Evolutionary conservation across 2,797 vertebrate species (phyloP), one percentile per base, ranked within the genome.

Genomic region (Pseudochaenichthys georgianus): DNA sequence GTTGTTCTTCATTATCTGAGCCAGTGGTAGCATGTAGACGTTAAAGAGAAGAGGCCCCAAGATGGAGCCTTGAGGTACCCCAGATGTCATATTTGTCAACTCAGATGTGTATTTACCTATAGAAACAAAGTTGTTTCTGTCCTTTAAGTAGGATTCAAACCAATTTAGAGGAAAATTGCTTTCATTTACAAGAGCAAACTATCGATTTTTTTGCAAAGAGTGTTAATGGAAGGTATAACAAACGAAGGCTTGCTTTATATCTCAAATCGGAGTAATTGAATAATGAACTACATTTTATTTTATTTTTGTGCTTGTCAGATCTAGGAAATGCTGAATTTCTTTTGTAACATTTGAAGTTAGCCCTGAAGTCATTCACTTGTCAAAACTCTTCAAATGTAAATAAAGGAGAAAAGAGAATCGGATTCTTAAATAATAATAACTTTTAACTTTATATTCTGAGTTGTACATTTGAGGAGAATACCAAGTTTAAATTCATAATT

Each of bases 101-200:
- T 21, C 21, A 2, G 21, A 21, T 21, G 21, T 21, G 21, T 21
- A 21, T 21, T 21, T 21, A 21, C 21, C 21, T 21, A 21, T 21
- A 21, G 21, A 21, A 21, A 21, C 21, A 21, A 21, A 21, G 21
- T 21, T 21, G 21, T 21, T 21, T 21, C 21, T 21, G 21, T 2
- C 21, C 21, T 21, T 21, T 21, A 21, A 21, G 21, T 21, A 21
- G 21, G 21, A 21, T 21, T 21, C 21, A 21, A 21, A 21, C 21
- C 21, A 21, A 21, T 21, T 21, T 21, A 21, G 65, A 84, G 66
- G 86, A 85, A 91, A 93, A 91, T 90, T 87, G 86, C 83, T 92
- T 92, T 94, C 72, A 91, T 94, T 94, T 92, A 93, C 73, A 83
- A 82, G 59, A 89, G 71, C 73, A 85, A 90, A 89, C 77, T 91